Base-by-base conservation (phyloP, 2,797 vertebrate genomes). In the Iguana delicatissima region DNA sequence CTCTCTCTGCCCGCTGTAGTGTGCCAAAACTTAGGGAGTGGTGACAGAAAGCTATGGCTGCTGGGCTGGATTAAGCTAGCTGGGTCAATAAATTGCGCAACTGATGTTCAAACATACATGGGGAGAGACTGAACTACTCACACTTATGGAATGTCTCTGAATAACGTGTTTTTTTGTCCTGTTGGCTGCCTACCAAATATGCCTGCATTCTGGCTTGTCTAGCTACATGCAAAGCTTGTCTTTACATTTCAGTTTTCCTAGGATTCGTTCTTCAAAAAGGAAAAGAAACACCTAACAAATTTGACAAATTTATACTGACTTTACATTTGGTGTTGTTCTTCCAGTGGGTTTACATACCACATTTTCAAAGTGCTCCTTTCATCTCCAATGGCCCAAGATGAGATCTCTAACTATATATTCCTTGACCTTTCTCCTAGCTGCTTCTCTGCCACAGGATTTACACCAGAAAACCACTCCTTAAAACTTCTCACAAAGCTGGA, bases 71-170 rank as follows among this genome's bases (percentile, higher is more conserved):
- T 22, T 69, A 83, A 69, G 46, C n/a, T 64, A 72, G 62, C 26
- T 42, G 76, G 50, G 64, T 38, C 35, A 57, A 46, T 64, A 57
- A 22, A 22, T 72, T 89, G 81, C 4, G 8, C 91, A 91, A 64
- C 85, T 26, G 91, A 89, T 82, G 72, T 84, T 95, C 90, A 89
- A 77, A 89, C 52, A 50, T 79, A 74, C 5, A 42, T 81, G n/a
- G 76, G 52, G 12, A 88, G 91, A 91, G 77, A 52, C 76, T 67
- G 10, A 29, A 52, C 6, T 92, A 86, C 93, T 90, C 85, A 90
- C 89, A 0, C 0, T 90, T 93, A 83, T 76, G 93, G 96, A 96
- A 96, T 95, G 91, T 86, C 74, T 88, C 92, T 92, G 87, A 88
- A 69, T 74, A 59, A 50, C 29, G 3, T 77, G 3, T 86, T 84